Base-by-base conservation (phyloP, 2,888 invertebrate species). In the Ametastegia equiseti region DNA sequence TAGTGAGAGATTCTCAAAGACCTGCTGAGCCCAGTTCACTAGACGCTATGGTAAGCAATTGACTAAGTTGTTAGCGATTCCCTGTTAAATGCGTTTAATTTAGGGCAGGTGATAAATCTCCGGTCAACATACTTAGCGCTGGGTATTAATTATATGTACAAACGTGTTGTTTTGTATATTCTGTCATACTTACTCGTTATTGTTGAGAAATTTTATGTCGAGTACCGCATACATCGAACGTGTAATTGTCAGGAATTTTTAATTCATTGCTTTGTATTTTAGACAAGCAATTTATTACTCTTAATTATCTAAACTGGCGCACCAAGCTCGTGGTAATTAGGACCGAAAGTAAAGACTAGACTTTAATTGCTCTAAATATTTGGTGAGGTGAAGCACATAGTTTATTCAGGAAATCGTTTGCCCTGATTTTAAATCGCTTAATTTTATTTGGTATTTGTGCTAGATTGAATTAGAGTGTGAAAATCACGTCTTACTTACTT, bases 1-100 rank as follows among this genome's bases (percentile, higher is more conserved):
- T 95, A 84, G 94, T 94, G 87, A 92, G 95, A 23, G 95, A 95
- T 90, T 89, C 94, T 4, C 92, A 92, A 84, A 89, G 91, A 82
- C 83, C 86, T 39, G 86, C 86, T 54, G 90, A 90, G 84, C 83
- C 88, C 79, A 87, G 86, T 82, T 86, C 89, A 69, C 87, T 90
- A 80, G 85, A 86, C 42, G 84, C 88, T 80, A 86, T 89, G 84
- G 91, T 75, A 54, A 54, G 75, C 36, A 75, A 54, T 75, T 75
- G 36, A 15, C 54, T n/a, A 23, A 50, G 33, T 54, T 54, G 33
- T 75, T 36, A 54, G 50, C n/a, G 11, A 27, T 42, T 13, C n/a
- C 11, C 11, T n/a, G 13, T 54, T n/a, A n/a, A n/a, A 36, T 54
- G 54, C 11, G 54, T 23, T 15, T 54, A 36, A 75, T 54, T 75